Conservation (phyloP, 2,888 invertebrate genomes). For the Agapetus fuscipes region DNA sequence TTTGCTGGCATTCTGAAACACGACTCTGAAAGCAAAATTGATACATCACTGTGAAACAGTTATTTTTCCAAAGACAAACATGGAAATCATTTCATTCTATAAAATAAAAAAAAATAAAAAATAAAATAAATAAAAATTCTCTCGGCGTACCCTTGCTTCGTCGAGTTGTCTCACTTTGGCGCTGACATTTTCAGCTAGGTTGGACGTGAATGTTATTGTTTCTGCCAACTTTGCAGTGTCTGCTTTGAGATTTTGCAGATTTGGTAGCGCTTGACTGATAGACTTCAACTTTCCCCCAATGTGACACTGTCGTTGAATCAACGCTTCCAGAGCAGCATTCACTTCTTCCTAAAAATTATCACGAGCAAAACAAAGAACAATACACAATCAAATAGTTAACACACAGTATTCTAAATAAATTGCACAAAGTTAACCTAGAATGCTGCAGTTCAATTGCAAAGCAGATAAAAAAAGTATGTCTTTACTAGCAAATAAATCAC, state of each 20-base stretch:
- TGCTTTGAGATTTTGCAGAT: conserved; percentile 63
- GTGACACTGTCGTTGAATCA: conserved; percentile 63
- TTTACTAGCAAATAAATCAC: conserved; percentile 3
- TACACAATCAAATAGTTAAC: too few relatives aligned
- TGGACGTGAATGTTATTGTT: conserved; percentile 81
- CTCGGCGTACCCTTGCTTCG: conserved; percentile 64
- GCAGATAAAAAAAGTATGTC: too few relatives aligned
- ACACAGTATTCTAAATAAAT: too few relatives aligned
- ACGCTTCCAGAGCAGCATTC: conserved; percentile 57
- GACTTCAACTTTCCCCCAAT: conserved; percentile 72
- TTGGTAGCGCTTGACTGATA: conserved; percentile 72
- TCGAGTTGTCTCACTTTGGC: conserved; percentile 92
- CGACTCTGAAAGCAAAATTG: conserved; percentile 55
- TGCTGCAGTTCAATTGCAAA: too few relatives aligned
- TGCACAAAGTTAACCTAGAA: too few relatives aligned
- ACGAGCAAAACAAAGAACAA: too few relatives aligned
- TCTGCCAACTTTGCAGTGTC: conserved; percentile 74
- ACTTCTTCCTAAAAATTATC: conserved; percentile 57
- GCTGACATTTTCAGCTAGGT: conserved; percentile 86
- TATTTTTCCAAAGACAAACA: too few relatives aligned
- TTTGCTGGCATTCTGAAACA: conserved; percentile 87
- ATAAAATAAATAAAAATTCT: too few relatives aligned
- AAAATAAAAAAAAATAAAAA: too few relatives aligned
- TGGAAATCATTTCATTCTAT: too few relatives aligned
- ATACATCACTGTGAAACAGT: too few relatives aligned